Evolutionary conservation across 64 coral and sea anemone species (phyloP), one percentile per base, ranked within the genome.

Genomic region (Orbicella faveolata): DNA sequence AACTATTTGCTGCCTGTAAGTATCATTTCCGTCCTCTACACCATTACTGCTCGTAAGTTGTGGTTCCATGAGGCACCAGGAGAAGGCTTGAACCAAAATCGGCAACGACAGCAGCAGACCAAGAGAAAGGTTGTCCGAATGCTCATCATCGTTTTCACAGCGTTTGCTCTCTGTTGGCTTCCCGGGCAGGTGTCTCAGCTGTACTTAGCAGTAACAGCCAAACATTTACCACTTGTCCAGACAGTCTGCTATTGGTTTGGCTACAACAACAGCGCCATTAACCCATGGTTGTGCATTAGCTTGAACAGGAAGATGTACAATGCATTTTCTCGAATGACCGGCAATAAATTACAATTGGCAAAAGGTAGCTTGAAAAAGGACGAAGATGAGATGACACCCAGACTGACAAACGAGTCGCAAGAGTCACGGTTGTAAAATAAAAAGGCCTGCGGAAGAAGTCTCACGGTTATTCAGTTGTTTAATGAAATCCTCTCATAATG

Each of bases 141-240:
- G 92, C 87, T 94, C 48, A 66, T 94, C 20, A 72, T 85, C 21
- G 26, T 94, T 9, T 62, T 89, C 36, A 51, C 67, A 9, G 39
- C 89, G 1, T 94, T 94, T 52, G 87, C 92, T 19, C 10, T 72
- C 36, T 94, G 79, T 39, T 94, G 92, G 92, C 87, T 94, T 72
- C 92, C 92, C 11, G 61, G 67, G 5, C 80, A 89, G 39, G 72
- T 84, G 57, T 25, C 72, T 23, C 73, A 85, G 34, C 17, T 89
- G 0, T 9, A 25, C 61, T 1, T 35, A 30, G 52, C 57, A 20
- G 54, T 66, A 23, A 53, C 11, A 12, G 30, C 19, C 12, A 14
- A 13, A 37, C 0, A 21, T 73, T 10, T 1, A 9, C 12, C 30
- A 34, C 6, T 6, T 41, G 92, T 85, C 19, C 25, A 0, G 10